Evolutionary conservation across 2,888 invertebrate genomes (phyloP).

Genomic region (Cyclophora albipunctata): DNA sequence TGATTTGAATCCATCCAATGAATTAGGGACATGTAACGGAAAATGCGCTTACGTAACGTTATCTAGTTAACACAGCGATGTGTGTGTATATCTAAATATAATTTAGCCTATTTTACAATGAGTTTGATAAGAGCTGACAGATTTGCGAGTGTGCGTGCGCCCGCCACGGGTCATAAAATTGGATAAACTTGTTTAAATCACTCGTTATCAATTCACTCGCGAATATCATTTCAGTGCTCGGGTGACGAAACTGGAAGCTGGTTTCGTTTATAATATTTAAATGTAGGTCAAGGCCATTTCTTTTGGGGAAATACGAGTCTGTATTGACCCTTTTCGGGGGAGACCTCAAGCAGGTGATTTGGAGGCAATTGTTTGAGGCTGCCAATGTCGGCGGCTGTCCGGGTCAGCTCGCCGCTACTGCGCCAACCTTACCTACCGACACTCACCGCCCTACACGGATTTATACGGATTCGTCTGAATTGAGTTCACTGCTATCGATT

Average conservation of each 20-base stretch:
- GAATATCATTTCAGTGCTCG: slow-evolving; percentile 9
- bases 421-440: neutral
- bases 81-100: neutral
- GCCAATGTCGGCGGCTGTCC: too few relatives aligned
- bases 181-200: slow-evolving; percentile 15
- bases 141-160: slow-evolving; percentile 9
- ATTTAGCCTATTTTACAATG: slow-evolving; percentile 11
- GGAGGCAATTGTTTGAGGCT: too few relatives aligned
- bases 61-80: slow-evolving; percentile 1
- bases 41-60: slow-evolving; percentile 10
- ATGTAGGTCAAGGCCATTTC: slow-evolving; percentile 25
- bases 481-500: slow-evolving; percentile 25
- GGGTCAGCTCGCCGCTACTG: too few relatives aligned
- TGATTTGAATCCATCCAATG: neutral
- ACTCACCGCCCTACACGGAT: slow-evolving; percentile 16
- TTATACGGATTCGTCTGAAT: slow-evolving; percentile 28
- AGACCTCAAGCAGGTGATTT: too few relatives aligned
- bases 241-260: slow-evolving; percentile 17
- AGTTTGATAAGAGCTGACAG: slow-evolving; percentile 10
- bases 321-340: too few relatives aligned
- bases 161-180: slow-evolving; percentile 15
- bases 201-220: slow-evolving; percentile 14
- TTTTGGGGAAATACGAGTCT: too few relatives aligned
- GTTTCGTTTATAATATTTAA: slow-evolving; percentile 6
- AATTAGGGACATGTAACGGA: neutral